Base-by-base conservation (phyloP, 2,113 vertebrate species). In the Psilopsiagon aurifrons region DNA sequence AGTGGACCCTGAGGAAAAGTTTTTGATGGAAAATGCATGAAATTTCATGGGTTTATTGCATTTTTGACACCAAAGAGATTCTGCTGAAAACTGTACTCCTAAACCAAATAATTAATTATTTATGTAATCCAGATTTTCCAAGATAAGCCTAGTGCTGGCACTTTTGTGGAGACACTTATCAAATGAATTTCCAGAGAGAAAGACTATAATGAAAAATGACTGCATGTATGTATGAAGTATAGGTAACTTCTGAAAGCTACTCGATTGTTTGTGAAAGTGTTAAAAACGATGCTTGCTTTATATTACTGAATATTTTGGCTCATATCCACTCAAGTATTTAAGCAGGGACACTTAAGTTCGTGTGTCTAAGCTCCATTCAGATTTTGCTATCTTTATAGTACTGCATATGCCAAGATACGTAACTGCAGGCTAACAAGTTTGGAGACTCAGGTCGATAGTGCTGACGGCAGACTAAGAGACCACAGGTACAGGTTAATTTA, bases 331-430 rank as follows among this genome's bases (percentile, higher is more conserved):
- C 17, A 9, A 43, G 28, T 15, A 8, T 47, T 74, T 47, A n/a
- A 47, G 44, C 23, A 54, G 49, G 44, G n/a, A 19, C n/a, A 54
- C 33, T 89, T 47, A 37, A 52, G 83, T 52, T 74, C n/a, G 18
- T 2, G 5, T 2, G 1, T 11, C 1, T 44, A 27, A 62, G 7
- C 13, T 70, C 64, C 23, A 2, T 70, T 67, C 31, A 3, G 31
- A 37, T 81, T 46, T n/a, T 15, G 0, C 39, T 54, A 31, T 27
- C 46, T 54, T 31, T 10, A 9, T 22, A 6, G 39, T 13, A 13
- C 16, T 67, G 46, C 22, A 3, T 7, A 1, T 9, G 33, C 52
- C 59, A 24, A 49, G 69, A 18, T 8, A 5, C 8, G 16, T 17
- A 11, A 27, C 49, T 47, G 29, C 10, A 37, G 60, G 54, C 41